phyloP scores from a whole-genome alignment of 1,140 invertebrate species.

The Drosophila persimilis region DNA sequence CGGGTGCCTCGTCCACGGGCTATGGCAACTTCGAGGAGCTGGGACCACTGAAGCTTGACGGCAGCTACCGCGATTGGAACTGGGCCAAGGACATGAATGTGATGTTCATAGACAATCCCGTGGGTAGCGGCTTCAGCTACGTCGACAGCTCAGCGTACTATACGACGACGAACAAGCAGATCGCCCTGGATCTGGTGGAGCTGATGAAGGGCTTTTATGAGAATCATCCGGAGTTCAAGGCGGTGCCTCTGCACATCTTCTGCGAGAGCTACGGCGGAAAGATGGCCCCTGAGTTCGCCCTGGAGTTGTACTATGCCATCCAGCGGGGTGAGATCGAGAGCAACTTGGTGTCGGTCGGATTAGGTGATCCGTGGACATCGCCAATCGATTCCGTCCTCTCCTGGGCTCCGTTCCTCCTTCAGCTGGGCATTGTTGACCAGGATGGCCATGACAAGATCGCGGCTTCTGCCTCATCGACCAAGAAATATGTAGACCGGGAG shows the following conservation, averaged over 20 bases:
- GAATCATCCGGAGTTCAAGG: constrained; percentile 87
- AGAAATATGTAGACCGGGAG: constrained; percentile 84
- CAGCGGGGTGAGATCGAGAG: constrained; percentile 86
- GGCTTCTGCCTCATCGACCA: constrained; percentile 83
- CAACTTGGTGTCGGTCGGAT: constrained; percentile 90
- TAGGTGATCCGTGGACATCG: constrained; percentile 95
- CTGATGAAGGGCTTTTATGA: constrained; percentile 88
- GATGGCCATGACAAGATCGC: constrained; percentile 85
- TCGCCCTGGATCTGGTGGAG: constrained; percentile 90
- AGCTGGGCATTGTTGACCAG: constrained; percentile 86
- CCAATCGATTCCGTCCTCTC: constrained; percentile 91
- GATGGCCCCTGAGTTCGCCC: constrained; percentile 92
- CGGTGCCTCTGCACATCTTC: constrained; percentile 91
- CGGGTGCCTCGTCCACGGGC: constrained; percentile 90
- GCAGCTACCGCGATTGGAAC: constrained; percentile 87
- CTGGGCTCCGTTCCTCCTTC: constrained; percentile 88
- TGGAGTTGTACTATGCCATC: constrained; percentile 85
- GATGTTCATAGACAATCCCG: constrained; percentile 94
- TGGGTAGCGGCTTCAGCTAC: constrained; percentile 94
- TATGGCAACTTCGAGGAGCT: constrained; percentile 92
- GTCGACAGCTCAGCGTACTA: constrained; percentile 85
- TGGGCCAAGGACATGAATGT: constrained; percentile 93
- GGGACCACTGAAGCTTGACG: constrained; percentile 87
- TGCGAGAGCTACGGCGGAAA: constrained; percentile 96
- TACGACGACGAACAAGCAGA: constrained; percentile 88